Evolutionary conservation across 2,888 invertebrate species (phyloP).

Genomic region (Falcaria lacertinaria): DNA sequence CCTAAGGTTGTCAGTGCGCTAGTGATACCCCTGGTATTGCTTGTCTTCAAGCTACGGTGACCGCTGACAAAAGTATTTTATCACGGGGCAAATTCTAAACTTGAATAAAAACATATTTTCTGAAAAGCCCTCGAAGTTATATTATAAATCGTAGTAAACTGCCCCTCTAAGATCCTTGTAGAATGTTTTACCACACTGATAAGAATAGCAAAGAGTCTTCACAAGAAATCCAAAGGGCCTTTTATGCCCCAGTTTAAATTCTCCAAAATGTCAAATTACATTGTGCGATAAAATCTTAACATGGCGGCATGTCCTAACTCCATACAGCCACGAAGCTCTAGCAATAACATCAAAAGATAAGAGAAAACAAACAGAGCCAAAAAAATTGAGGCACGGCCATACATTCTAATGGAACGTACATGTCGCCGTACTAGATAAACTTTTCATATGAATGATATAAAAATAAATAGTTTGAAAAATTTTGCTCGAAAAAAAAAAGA

Average conservation of each 20-base stretch:
- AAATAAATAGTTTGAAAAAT: too few relatives aligned
- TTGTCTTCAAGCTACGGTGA: too few relatives aligned
- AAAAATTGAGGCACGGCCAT: conserved; percentile 21
- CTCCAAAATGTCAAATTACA: background rate
- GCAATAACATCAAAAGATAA: conserved; percentile 13
- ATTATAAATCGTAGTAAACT: too few relatives aligned
- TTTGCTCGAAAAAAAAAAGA: too few relatives aligned
- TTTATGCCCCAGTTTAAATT: background rate
- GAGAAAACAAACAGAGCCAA: conserved; percentile 10
- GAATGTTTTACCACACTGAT: background rate
- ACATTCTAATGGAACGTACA: conserved; percentile 16
- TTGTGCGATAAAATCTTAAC: conserved; percentile 3
- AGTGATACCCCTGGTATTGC: too few relatives aligned
- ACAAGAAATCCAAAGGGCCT: background rate
- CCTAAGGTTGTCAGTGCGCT: too few relatives aligned
- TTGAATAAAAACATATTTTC: too few relatives aligned
- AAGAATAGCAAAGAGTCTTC: background rate
- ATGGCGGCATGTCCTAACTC: conserved; percentile 13
- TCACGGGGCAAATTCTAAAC: too few relatives aligned
- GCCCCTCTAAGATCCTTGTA: background rate
- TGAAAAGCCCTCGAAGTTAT: too few relatives aligned
- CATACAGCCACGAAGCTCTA: background rate
- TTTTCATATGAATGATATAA: too few relatives aligned
- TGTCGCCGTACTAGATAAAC: conserved; percentile 10
- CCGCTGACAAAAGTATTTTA: too few relatives aligned